phyloP scores from a whole-genome alignment of 2,888 invertebrate species.

The Phalera bucephala region DNA sequence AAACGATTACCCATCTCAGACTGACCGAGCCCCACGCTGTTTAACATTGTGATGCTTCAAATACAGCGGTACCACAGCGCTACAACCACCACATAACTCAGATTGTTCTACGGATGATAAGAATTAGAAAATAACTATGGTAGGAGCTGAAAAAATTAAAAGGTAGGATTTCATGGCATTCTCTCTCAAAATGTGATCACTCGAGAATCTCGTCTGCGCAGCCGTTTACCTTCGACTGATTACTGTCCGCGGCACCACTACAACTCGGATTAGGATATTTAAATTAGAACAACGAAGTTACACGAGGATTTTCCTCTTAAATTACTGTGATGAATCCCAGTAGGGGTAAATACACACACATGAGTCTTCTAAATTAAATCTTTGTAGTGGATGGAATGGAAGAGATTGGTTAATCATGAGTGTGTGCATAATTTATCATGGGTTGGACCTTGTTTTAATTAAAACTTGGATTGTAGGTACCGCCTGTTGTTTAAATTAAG shows the following conservation, averaged over 20 bases:
- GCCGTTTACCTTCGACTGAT: constrained; percentile 56
- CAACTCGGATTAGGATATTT: constrained; percentile 66
- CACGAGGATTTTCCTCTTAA: constrained; percentile 31
- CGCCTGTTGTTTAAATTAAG: neutral
- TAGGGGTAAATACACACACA: constrained; percentile 12
- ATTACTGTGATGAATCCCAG: constrained; percentile 1
- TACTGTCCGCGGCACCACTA: constrained; percentile 55
- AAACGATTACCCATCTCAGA: no score
- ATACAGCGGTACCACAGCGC: no score
- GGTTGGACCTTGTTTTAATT: constrained; percentile 18
- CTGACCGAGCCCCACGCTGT: no score
- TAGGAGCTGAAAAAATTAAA: no score
- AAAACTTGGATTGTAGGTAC: constrained; percentile 10
- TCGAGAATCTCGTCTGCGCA: neutral
- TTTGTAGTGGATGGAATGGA: constrained; percentile 11
- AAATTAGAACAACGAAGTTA: constrained; percentile 49
- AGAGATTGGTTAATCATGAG: constrained; percentile 16
- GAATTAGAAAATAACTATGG: no score
- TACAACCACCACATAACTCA: no score
- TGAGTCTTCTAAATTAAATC: constrained; percentile 18
- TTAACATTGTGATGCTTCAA: no score
- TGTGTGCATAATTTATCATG: constrained; percentile 24
- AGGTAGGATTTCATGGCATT: no score
- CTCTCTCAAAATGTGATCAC: no score
- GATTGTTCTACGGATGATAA: no score